Percentiles rank a stretch among this genome's conserved stretches.
Conservation (phyloP, 2,888 invertebrate genomes). For the Euzophera pinguis region DNA sequence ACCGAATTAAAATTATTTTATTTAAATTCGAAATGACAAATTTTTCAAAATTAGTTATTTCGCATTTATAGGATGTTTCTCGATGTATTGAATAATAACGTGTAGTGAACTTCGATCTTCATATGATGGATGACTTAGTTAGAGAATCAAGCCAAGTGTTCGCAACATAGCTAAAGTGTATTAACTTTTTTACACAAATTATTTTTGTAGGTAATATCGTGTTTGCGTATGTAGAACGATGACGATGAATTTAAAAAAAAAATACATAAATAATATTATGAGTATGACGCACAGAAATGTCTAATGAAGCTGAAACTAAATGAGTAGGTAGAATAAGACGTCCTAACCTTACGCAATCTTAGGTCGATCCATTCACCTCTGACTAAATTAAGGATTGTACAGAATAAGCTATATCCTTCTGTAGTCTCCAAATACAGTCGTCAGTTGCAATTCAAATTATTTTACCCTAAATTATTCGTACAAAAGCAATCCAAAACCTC, state of each 20-base stretch:
- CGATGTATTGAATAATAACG: too few relatives aligned
- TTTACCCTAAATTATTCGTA: too few relatives aligned
- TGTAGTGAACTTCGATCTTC: too few relatives aligned
- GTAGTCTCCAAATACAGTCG: too few relatives aligned
- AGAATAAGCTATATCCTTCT: background rate
- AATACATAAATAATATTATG: background rate
- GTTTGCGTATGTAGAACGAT: background rate
- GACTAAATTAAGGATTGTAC: background rate
- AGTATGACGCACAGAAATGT: background rate
- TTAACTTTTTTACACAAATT: background rate
- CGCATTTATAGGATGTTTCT: too few relatives aligned
- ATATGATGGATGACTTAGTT: too few relatives aligned
- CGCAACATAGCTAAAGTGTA: background rate
- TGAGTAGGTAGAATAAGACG: background rate
- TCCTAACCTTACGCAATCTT: conserved; percentile 12
- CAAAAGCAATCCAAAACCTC: too few relatives aligned
- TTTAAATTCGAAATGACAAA: too few relatives aligned
- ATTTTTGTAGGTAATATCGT: background rate
- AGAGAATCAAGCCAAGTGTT: too few relatives aligned
- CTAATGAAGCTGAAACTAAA: background rate
- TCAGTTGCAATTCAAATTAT: too few relatives aligned
- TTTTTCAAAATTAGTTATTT: too few relatives aligned
- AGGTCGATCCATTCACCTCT: conserved; percentile 8
- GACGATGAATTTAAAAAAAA: background rate
- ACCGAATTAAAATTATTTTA: too few relatives aligned